Percentiles rank a stretch among this genome's conserved stretches.
Evolutionary conservation across 2,797 vertebrate species (phyloP).

Genomic region (Intellagama lesueurii): DNA sequence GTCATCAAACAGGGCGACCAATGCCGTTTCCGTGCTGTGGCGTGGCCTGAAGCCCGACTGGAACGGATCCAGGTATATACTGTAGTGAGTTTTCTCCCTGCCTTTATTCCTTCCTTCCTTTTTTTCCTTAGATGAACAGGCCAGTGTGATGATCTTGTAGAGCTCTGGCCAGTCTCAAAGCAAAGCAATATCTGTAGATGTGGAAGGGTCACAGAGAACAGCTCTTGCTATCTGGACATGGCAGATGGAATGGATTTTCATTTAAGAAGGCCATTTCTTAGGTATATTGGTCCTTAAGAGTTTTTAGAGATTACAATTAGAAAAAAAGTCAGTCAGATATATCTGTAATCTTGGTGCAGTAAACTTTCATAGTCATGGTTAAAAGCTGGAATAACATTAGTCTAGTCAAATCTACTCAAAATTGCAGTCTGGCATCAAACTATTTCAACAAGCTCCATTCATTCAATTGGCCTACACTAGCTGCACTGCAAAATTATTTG

Average conservation of each 20-base stretch:
- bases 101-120: constrained; percentile 46
- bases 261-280: background rate
- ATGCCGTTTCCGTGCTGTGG: too few relatives aligned
- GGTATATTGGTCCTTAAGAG: background rate
- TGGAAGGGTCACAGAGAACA: background rate
- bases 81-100: constrained; percentile 31
- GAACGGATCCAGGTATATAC: constrained; percentile 30
- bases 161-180: background rate
- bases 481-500: too few relatives aligned
- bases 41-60: too few relatives aligned
- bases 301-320: background rate
- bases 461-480: too few relatives aligned
- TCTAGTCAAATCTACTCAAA: too few relatives aligned
- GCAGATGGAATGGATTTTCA: background rate
- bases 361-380: background rate
- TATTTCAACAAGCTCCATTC: too few relatives aligned
- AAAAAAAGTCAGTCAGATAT: too few relatives aligned
- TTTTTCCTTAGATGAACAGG: background rate
- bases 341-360: background rate
- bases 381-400: too few relatives aligned
- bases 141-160: background rate
- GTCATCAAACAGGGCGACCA: too few relatives aligned
- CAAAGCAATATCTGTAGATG: background rate
- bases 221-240: background rate
- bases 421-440: too few relatives aligned